Base-by-base conservation (phyloP, 2,113 vertebrate genomes). In the Oceanites oceanicus region DNA sequence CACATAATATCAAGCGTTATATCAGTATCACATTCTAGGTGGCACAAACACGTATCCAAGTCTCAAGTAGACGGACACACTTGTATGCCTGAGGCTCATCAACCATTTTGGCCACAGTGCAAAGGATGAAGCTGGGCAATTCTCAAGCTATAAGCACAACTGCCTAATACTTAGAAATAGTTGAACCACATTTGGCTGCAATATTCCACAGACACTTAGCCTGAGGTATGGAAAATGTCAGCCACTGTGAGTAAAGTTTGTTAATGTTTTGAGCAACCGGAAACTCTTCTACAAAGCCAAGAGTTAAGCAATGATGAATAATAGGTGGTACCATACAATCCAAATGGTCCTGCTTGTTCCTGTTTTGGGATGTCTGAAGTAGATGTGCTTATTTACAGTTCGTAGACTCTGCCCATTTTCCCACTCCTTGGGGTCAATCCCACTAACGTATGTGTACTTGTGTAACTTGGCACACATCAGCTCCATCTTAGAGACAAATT, bases 171-270 rank as follows among this genome's bases (percentile, higher is more conserved):
- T 91, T 75, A 81, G 83, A 84, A 91, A 81, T 67, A 85, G 61
- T 14, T 87, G 62, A 95, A 27, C 66, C 85, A 58, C 27, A 79
- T 88, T 95, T 94, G 74, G 55, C 78, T 94, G 88, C 72, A 71
- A 6, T 95, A 77, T 80, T 94, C 72, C 72, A 81, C 63, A 86
- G 79, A 59, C 74, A 86, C 59, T 92, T 88, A 96, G 74, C 77
- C 67, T 53, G 84, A 91, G 78, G 63, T 61, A 96, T 63, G 79
- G 88, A 90, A 95, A 96, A 97, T 88, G 22, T 93, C 88, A 95
- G 47, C 74, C 59, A 73, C 78, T 45, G 32, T 90, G 55, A 66
- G 45, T 82, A 86, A 95, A 95, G 66, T 90, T 94, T 87, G 76
- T 79, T 91, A 92, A 82, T n/a, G 30, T 90, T 94, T 78, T 62